These are phyloP conservation scores for Camponotus floridanus DNA, from an alignment of 1,140 invertebrate species.

Conservation along the genomic window DNA sequence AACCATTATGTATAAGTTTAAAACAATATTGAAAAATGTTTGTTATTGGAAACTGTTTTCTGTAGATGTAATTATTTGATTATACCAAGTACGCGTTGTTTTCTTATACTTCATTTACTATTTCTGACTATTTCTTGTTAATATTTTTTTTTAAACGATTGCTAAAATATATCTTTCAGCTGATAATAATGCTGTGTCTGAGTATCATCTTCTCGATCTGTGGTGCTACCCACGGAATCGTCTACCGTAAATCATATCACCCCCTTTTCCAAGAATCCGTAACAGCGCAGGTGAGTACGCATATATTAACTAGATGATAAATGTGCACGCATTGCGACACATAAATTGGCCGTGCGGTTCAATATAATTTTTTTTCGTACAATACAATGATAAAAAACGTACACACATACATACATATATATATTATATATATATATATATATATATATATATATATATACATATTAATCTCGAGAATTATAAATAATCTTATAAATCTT, in stretches of 20 bases:
- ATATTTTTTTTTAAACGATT: background rate
- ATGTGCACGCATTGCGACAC: slow-evolving; percentile 48
- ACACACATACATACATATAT: no score
- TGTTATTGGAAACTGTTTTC: background rate
- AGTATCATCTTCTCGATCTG: slow-evolving; percentile 61
- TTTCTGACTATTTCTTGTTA: background rate
- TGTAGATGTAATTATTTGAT: background rate
- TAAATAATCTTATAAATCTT: no score
- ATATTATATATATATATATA: no score
- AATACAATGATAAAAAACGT: slow-evolving; percentile 36
- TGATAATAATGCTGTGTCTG: slow-evolving; percentile 46
- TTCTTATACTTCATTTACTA: background rate
- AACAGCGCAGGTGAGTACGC: slow-evolving; percentile 56
- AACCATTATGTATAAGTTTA: background rate
- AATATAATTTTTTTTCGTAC: slow-evolving; percentile 39
- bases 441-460: background rate
- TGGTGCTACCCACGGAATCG: slow-evolving; percentile 64
- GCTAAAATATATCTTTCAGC: slow-evolving; percentile 55
- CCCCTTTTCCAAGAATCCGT: slow-evolving; percentile 33
- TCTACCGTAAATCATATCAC: slow-evolving; percentile 65
- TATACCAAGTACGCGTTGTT: background rate
- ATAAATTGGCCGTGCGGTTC: slow-evolving; percentile 31
- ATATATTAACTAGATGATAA: slow-evolving; percentile 50
- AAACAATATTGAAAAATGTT: background rate
- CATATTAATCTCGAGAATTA: no score